Evolutionary conservation across 2,888 invertebrate genomes (phyloP).

Genomic region (Pseudococcus jackbeardsleyi): DNA sequence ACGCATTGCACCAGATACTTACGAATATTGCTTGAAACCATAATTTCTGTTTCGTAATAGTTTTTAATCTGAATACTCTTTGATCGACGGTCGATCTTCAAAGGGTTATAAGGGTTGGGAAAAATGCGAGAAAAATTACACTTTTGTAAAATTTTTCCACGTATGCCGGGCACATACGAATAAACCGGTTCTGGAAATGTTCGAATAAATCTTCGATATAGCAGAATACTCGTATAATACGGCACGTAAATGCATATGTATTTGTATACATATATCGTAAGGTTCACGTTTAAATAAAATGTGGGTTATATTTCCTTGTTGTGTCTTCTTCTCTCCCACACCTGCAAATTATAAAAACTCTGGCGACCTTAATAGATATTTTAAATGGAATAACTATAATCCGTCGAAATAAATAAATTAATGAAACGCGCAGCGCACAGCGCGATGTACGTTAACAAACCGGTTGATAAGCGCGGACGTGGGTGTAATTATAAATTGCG

Average conservation of each 20-base stretch:
- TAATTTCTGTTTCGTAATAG: neutral
- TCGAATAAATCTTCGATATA: slow-evolving; percentile 33
- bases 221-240: neutral
- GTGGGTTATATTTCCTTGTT: slow-evolving; percentile 55
- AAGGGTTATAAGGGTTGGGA: neutral
- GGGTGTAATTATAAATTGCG: slow-evolving; percentile 43
- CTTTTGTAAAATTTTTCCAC: neutral
- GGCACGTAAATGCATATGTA: neutral
- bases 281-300: slow-evolving; percentile 39
- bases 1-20: neutral
- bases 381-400: slow-evolving; percentile 58
- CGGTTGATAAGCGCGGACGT: slow-evolving; percentile 33
- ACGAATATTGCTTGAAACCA: neutral
- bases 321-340: slow-evolving; percentile 58
- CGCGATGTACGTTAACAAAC: slow-evolving; percentile 12
- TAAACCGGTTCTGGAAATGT: neutral
- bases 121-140: neutral
- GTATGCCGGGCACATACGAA: neutral
- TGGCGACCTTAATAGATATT: slow-evolving; percentile 60
- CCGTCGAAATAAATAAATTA: slow-evolving; percentile 60
- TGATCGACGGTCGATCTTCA: neutral
- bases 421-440: slow-evolving; percentile 45
- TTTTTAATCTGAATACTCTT: too few relatives aligned
- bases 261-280: neutral
- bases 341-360: slow-evolving; percentile 42